Base-by-base conservation (phyloP, 2,888 invertebrate species). In the Augiades crinisus region DNA sequence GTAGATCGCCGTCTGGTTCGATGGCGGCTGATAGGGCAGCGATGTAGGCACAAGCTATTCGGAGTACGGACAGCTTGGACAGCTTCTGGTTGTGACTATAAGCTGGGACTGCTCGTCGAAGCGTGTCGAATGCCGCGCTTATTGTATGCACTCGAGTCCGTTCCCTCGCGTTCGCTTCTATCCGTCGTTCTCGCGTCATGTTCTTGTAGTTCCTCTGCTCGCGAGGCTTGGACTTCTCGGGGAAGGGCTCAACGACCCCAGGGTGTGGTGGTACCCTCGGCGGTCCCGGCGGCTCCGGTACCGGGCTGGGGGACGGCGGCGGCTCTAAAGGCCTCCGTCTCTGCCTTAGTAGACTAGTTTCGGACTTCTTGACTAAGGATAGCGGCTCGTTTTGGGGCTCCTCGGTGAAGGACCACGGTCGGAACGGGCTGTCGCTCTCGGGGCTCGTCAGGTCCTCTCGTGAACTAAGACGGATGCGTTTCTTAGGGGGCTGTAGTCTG, bases 21-120 rank as follows among this genome's bases (percentile, higher is more conserved):
- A 92, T 81, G 5, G 94, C 94, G 2, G 96, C 93, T 40, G 96
- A 95, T 57, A 98, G 82, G 0, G 97, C 96, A 72, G 96, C 91
- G 57, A 98, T 98, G 84, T 98, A 98, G 55, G 96, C 95, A 78
- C 97, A 97, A 1, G 98, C 98, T 75, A 98, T 97, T 82, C 97
- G 92, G 56, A 98, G 80, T 10, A 98, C 97, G 0, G 98, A 97
- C 45, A 98, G 82, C 73, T 98, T 98, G 0, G 97, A 97, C 16
- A 98, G 91, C 81, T 98, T 98, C 81, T 98, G 98, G 72, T 96
- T 96, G 75, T 97, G 95, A 33, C 97, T 97, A 77, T 97, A 98
- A 0, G 98, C 93, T 2, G 98, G 98, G 34, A 98, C 95, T 0
- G 97, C 91, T 54, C 91, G 90, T 36, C 98, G 91, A 6, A 98